A percentile compares a stretch with the other conserved stretches of the same genome.
Evolutionary conservation across 2,113 vertebrate species (phyloP).

Genomic region (Anguilla japonica): DNA sequence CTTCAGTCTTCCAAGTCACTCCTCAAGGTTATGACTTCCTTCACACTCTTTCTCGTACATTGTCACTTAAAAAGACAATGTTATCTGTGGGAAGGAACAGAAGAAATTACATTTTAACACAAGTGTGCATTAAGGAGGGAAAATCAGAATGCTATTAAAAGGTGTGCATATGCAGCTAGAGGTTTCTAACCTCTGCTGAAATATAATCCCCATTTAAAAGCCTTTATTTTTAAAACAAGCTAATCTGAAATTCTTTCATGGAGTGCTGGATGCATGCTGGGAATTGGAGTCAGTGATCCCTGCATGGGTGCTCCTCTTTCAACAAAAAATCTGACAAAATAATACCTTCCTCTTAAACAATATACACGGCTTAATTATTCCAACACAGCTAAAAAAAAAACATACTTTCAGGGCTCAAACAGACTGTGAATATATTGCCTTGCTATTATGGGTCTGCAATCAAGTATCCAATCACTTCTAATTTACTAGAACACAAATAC

Average conservation of each 20-base stretch:
- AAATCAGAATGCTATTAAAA: neutral
- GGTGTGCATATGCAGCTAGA: neutral
- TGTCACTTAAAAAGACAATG: conserved; percentile 91
- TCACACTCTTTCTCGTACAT: conserved; percentile 74
- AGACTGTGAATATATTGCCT: too few relatives aligned
- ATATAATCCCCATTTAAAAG: neutral
- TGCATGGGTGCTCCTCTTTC: too few relatives aligned
- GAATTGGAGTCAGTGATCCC: neutral
- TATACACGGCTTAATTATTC: neutral
- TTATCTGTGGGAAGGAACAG: conserved; percentile 80
- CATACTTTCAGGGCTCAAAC: neutral
- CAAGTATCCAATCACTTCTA: neutral
- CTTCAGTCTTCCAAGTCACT: neutral
- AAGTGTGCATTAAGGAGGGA: neutral
- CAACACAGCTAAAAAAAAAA: neutral
- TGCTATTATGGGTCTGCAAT: neutral
- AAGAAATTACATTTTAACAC: conserved; percentile 25
- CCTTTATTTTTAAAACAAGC: neutral
- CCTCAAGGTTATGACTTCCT: neutral
- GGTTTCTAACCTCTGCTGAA: neutral
- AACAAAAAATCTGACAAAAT: neutral
- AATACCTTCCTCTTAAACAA: neutral
- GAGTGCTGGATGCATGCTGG: neutral
- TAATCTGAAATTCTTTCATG: neutral
- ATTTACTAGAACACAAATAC: neutral